Conservation (phyloP, 2,888 invertebrate genomes). For the Himalopsyche tibetana region DNA sequence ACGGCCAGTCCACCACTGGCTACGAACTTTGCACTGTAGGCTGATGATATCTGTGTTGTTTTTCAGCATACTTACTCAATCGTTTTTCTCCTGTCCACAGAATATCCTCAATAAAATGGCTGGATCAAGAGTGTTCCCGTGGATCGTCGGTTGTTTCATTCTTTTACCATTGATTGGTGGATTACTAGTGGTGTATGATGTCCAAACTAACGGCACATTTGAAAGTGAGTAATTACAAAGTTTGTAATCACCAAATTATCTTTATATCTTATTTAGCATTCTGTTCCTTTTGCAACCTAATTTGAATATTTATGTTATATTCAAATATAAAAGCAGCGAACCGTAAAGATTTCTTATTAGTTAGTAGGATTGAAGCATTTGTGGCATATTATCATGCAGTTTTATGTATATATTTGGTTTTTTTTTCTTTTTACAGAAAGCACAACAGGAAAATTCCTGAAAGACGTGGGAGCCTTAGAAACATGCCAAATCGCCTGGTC, state of each 20-base stretch:
- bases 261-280: too few species aligned
- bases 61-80: too few species aligned
- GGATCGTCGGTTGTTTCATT: slow-evolving; percentile 81
- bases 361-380: too few species aligned
- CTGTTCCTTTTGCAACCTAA: not conserved
- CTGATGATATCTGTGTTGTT: too few species aligned
- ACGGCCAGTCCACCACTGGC: too few species aligned
- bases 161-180: slow-evolving; percentile 79
- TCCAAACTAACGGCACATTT: slow-evolving; percentile 81
- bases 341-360: too few species aligned
- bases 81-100: slow-evolving; percentile 67
- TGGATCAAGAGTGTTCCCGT: slow-evolving; percentile 80
- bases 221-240: slow-evolving; percentile 75
- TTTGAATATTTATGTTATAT: slow-evolving; percentile 54
- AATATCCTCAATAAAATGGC: slow-evolving; percentile 78
- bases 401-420: too few species aligned
- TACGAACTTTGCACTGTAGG: too few species aligned
- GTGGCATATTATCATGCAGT: too few species aligned
- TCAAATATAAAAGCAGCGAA: too few species aligned
- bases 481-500: slow-evolving; percentile 81
- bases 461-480: slow-evolving; percentile 80
- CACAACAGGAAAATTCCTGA: slow-evolving; percentile 80
- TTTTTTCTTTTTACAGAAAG: slow-evolving; percentile 75
- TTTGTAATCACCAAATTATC: too few species aligned
- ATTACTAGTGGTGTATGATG: slow-evolving; percentile 80